Evolutionary conservation across 1,140 invertebrate species (phyloP), one percentile per base, ranked within the genome.

Genomic region (Dendroctonus ponderosae): DNA sequence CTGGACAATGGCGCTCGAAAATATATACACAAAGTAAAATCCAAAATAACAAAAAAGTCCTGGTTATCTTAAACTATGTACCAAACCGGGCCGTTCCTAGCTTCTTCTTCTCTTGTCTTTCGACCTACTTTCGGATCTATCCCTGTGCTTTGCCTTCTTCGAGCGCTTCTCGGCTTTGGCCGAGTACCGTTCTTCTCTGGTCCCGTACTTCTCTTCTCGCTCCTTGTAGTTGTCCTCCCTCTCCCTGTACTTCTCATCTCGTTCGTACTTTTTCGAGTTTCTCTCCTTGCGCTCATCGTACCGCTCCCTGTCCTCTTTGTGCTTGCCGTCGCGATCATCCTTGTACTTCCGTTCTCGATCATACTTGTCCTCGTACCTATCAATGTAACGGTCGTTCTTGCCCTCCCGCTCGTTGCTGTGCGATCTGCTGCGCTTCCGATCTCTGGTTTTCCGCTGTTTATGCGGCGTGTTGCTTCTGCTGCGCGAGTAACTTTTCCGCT

Each of bases 401-500:
- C 50, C 60, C 15, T 76, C 75, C 14, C 70, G 66, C 49, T 79
- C 76, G 62, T 76, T 77, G 26, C 71, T 75, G 3, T 67, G 63
- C 8, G 75, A 76, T 50, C 72, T 69, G 9, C 72, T 73, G 48
- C 72, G 71, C 56, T 66, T 74, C 37, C 71, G 74, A 38, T 75
- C 73, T 26, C 70, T 76, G 46, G 38, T 62, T 67, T 77, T 77
- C 54, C 75, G 72, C 1, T 59, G 63, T 70, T 76, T 76, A 14
- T 63, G 59, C 9, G 72, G 62, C 7, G 76, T 75, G 52, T 72
- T 71, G 72, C 82, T 84, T 53, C 82, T 78, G 3, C 82, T 84
- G 69, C 82, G 79, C 39, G 83, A 83, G 61, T 82, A 80, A 65
- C 78, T 83, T 15, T 82, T 82, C 40, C 80, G 77, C 72, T 85